Conservation (phyloP, 2,888 invertebrate genomes). For the Platycheirus albimanus region DNA sequence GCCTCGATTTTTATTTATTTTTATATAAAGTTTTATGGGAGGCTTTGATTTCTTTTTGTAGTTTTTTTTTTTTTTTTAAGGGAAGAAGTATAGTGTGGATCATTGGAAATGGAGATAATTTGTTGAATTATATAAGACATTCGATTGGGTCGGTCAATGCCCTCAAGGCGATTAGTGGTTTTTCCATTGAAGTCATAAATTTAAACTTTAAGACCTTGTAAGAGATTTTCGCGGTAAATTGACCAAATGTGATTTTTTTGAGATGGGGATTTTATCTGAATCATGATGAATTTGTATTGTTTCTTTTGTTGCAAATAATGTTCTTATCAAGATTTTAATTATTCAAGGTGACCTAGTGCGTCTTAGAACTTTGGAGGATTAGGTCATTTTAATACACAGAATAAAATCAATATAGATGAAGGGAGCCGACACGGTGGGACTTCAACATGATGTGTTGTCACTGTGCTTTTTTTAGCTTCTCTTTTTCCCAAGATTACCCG, state of each 20-base stretch:
- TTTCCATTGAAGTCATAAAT: conserved; percentile 9
- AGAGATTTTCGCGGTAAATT: not conserved
- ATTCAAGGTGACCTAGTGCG: too few species aligned
- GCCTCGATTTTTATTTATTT: conserved; percentile 47
- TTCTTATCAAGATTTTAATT: too few species aligned
- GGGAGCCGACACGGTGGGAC: too few species aligned
- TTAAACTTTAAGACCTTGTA: conserved; percentile 5
- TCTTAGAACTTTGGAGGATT: too few species aligned
- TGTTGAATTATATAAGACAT: conserved; percentile 49
- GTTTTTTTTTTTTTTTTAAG: conserved; percentile 6
- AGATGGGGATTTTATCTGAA: not conserved
- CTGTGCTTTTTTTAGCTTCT: too few species aligned
- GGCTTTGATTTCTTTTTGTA: too few species aligned
- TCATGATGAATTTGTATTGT: too few species aligned
- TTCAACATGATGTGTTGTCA: too few species aligned
- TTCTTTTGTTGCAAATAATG: too few species aligned
- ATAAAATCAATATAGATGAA: too few species aligned
- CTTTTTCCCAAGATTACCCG: too few species aligned
- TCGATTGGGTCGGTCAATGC: conserved; percentile 63
- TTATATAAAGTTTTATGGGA: conserved; percentile 30
- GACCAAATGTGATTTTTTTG: conserved; percentile 4
- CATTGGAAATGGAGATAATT: conserved; percentile 42
- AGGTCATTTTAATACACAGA: too few species aligned
- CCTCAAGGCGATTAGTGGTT: conserved; percentile 39
- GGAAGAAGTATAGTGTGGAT: conserved; percentile 7